Evolutionary conservation across 1,140 invertebrate genomes (phyloP), one percentile per base, ranked within the genome.

Genomic region (Drosophila lowei): DNA sequence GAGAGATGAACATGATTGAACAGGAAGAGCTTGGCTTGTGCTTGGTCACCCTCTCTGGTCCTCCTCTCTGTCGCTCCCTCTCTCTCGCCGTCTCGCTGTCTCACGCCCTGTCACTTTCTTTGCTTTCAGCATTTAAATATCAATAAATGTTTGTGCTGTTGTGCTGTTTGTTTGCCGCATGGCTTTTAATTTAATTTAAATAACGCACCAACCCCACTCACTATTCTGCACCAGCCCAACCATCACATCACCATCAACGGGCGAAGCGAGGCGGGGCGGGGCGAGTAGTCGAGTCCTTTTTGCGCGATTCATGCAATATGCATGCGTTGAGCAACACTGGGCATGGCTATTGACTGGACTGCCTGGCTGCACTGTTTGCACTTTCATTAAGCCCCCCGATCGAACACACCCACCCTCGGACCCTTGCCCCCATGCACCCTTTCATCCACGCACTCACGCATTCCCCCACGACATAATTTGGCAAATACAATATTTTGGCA

Each of bases 101-200:
- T 38, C 11, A 13, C 34, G 13, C 11, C 11, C 28, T 46, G 28
- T 42, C 54, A 54, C 44, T 15, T 11, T 38, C 34, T 11, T 34
- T 16, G 50, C 59, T 58, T 50, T 50, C 77, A 60, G 52, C 81
- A 85, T 85, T 85, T 85, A 85, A 85, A 85, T 85, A 86, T 81
- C 81, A 85, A 85, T 85, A 85, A 85, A 86, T 86, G 81, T 64
- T 80, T 75, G 67, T 67, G 72, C 67, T 76, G 58, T 78, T 72
- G 66, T 68, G 59, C 58, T 83, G 64, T 77, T 73, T 81, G 76
- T 77, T 77, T 77, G 77, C 70, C 60, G 77, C 61, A 63, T 70
- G 81, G 81, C 73, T 86, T 85, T 85, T 85, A 86, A 85, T 85
- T 85, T 85, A 77, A 85, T 86, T 85, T 86, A 86, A 85, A 86